Evolutionary conservation across 2,888 invertebrate genomes (phyloP), one percentile per base, ranked within the genome.

Genomic region (Muscina levida): DNA sequence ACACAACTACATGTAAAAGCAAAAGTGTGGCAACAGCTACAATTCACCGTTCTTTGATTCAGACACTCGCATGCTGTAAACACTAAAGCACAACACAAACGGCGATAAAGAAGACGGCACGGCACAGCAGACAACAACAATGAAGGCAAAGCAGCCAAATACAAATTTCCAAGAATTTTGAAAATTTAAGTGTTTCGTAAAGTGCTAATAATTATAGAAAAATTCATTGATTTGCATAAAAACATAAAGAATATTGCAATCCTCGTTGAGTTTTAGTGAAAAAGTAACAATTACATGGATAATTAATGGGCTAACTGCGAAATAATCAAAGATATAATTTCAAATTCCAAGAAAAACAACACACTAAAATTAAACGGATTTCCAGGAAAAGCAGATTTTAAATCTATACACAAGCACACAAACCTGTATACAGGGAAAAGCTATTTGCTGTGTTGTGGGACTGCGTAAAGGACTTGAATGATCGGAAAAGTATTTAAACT

Each of bases 141-240:
- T 66, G 37, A 73, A n/a, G 8, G 4, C 17, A 37, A 59, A 56
- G 37, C 67, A 51, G 71, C 62, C 73, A 71, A 78, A 70, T 31
- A 31, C 72, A 76, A 79, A 83, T 77, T 84, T 83, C 84, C 72
- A 78, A 83, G 84, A 84, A 83, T 73, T 84, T 83, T 84, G 81
- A 84, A 83, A 83, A 83, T 79, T 82, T 80, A 31, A 68, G 72
- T 78, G 73, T 66, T 75, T 67, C 24, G 67, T 46, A 68, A 70
- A 81, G 17, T 15, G 3, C 13, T 8, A 65, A 77, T 73, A 70
- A 57, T 26, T 65, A 24, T n/a, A 31, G n/a, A 59, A 72, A 75
- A 70, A 17, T 46, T 37, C 22, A 59, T 11, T 31, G 56, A 62
- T 75, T 42, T 31, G 1, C 10, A 19, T 19, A 39, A 37, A 65